Percentiles rank a stretch among this genome's conserved stretches.
Evolutionary conservation across 2,888 invertebrate genomes (phyloP).

Genomic region (Pandemis cinnamomeana): DNA sequence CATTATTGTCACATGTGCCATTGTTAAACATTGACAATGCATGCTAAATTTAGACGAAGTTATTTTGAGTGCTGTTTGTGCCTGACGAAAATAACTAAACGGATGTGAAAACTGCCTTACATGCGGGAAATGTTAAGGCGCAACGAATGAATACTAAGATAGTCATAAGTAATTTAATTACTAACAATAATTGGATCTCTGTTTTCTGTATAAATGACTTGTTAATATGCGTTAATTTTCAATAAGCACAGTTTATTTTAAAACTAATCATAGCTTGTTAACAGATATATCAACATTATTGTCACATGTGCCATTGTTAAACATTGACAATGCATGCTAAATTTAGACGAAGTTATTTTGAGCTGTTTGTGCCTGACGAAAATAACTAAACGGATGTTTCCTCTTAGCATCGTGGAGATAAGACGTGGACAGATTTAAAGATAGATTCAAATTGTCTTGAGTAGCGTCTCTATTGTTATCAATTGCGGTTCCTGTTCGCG

Average conservation of each 20-base stretch:
- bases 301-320: constrained; percentile 26
- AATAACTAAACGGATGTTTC: constrained; percentile 33
- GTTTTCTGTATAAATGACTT: background rate
- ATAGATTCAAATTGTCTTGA: background rate
- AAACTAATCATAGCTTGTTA: constrained; percentile 23
- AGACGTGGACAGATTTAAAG: background rate
- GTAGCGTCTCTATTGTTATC: background rate
- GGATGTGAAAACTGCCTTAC: too few relatives aligned
- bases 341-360: constrained; percentile 25
- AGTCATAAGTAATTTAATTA: background rate
- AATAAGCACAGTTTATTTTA: constrained; percentile 24
- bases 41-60: constrained; percentile 21
- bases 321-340: constrained; percentile 25
- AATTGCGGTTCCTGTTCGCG: background rate
- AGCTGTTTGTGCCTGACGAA: constrained; percentile 19
- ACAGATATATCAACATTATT: constrained; percentile 19
- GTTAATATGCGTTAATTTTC: constrained; percentile 12
- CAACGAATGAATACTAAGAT: too few relatives aligned
- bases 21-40: constrained; percentile 31
- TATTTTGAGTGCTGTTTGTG: constrained; percentile 18
- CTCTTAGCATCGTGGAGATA: constrained; percentile 23
- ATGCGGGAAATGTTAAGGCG: too few relatives aligned
- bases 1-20: constrained; percentile 19
- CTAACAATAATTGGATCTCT: too few relatives aligned
- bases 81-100: constrained; percentile 28